Conservation (phyloP, 2,888 invertebrate genomes). For the Dasypogon diadema region DNA sequence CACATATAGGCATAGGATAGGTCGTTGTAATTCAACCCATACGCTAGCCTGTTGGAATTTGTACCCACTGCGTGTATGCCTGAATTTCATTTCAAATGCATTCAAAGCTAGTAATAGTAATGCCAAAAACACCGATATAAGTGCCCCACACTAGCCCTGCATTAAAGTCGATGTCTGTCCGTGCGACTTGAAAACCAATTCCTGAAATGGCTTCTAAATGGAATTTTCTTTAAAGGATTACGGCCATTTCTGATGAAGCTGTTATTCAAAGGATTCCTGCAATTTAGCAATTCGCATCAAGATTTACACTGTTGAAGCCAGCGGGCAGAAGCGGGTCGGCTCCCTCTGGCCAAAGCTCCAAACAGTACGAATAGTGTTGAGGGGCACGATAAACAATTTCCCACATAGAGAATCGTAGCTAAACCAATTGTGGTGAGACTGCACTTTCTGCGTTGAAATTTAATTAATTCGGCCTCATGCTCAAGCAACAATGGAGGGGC, state of each 20-base stretch:
- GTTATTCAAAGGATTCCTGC: conserved; percentile 2
- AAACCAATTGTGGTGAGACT: conserved; percentile 49
- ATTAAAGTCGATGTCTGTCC: background rate
- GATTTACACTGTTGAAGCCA: background rate
- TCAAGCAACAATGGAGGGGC: conserved; percentile 14
- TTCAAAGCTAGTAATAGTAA: no score
- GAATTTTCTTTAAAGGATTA: background rate
- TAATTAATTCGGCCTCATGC: conserved; percentile 50
- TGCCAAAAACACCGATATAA: no score
- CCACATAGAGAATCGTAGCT: conserved; percentile 15
- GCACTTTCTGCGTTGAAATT: conserved; percentile 47
- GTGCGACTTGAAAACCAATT: background rate
- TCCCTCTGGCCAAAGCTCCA: background rate
- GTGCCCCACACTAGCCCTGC: no score
- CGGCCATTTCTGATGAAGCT: background rate
- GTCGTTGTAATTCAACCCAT: no score
- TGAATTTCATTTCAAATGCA: no score
- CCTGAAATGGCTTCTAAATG: background rate
- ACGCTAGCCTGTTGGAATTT: no score
- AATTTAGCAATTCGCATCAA: conserved; percentile 7
- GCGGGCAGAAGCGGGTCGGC: background rate
- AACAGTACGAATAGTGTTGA: background rate
- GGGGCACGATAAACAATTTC: conserved; percentile 38
- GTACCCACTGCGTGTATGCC: no score
- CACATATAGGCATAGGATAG: no score